phyloP scores from a whole-genome alignment of 1,140 invertebrate species.

The Drosophila insularis region DNA sequence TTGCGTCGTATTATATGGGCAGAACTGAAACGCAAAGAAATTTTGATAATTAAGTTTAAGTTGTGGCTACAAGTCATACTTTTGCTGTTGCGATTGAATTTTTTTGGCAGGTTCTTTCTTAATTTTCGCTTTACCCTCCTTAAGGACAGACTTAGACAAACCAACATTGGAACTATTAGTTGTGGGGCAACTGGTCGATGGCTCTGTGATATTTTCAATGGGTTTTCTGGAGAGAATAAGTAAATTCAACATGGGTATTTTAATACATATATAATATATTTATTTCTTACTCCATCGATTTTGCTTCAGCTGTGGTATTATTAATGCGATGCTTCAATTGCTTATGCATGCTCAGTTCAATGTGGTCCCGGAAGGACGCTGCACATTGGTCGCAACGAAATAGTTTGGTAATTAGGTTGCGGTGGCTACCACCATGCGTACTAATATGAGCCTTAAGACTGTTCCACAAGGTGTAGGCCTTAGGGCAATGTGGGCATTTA shows the following conservation, averaged over 20 bases:
- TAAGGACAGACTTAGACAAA: too few species aligned
- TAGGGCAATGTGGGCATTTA: constrained; percentile 9
- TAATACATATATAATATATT: too few species aligned
- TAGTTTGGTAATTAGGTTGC: not conserved
- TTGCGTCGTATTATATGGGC: not conserved
- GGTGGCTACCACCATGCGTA: not conserved
- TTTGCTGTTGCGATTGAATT: too few species aligned
- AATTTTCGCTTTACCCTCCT: too few species aligned
- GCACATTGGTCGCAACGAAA: constrained; percentile 2
- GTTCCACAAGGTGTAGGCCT: not conserved
- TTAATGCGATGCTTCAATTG: not conserved
- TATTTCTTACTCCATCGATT: not conserved
- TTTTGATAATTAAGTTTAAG: too few species aligned
- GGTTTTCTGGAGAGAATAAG: too few species aligned
- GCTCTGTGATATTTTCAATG: too few species aligned
- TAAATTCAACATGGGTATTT: too few species aligned
- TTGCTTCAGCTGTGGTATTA: not conserved
- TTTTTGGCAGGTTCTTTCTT: not conserved
- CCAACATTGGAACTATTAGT: too few species aligned
- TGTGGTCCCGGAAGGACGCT: not conserved
- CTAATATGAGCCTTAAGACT: constrained; percentile 2
- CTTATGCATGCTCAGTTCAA: not conserved
- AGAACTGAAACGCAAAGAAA: too few species aligned
- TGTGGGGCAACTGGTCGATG: not conserved
- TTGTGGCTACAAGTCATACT: too few species aligned